phyloP scores from a whole-genome alignment of 1,140 invertebrate species.

The Camponotus vicinus region DNA sequence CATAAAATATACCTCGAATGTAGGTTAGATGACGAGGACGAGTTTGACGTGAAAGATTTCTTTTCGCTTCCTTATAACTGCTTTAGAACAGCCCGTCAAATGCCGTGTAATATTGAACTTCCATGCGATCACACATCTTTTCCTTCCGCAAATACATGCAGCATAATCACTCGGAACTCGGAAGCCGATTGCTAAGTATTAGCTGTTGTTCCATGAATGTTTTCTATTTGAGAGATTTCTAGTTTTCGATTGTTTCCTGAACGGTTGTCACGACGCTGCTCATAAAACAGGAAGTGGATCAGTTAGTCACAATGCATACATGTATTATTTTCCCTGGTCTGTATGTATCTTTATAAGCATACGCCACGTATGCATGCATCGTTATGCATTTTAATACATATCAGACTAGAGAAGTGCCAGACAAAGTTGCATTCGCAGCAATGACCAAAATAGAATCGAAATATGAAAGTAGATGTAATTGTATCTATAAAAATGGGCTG shows the following conservation, averaged over 20 bases:
- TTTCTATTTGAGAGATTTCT: neutral
- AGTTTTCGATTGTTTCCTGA: constrained; percentile 26
- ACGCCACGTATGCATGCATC: neutral
- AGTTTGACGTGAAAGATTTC: neutral
- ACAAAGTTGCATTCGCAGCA: neutral
- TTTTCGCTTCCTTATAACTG: neutral
- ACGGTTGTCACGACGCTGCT: constrained; percentile 12
- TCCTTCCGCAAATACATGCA: constrained; percentile 13
- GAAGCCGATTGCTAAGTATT: constrained; percentile 11
- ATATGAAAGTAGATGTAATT: constrained; percentile 21
- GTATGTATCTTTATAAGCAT: neutral
- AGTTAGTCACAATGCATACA: constrained; percentile 12
- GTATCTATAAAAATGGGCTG: neutral
- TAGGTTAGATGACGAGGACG: neutral
- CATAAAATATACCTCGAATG: neutral
- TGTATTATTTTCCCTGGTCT: neutral
- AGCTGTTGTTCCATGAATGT: neutral
- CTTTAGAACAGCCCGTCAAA: neutral
- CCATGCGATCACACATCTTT: neutral
- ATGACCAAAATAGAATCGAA: constrained; percentile 10
- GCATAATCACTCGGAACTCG: neutral
- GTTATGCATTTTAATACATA: neutral
- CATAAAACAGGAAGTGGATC: constrained; percentile 29
- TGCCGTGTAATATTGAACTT: neutral
- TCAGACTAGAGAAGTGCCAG: neutral